Evolutionary conservation across 2,888 invertebrate genomes (phyloP).

Genomic region (Hirtodrosophila trivittata): DNA sequence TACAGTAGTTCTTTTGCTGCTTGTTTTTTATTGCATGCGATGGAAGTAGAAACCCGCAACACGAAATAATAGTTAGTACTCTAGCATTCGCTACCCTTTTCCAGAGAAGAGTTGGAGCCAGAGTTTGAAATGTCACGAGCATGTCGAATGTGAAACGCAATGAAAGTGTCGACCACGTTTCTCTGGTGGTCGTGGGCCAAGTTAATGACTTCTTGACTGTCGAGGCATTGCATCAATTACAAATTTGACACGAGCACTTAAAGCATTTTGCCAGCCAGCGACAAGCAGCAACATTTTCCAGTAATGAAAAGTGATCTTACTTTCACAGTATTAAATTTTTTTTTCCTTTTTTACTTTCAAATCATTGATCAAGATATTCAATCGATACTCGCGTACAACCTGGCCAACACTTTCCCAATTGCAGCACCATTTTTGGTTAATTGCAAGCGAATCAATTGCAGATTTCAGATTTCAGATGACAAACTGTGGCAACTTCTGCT

Average conservation of each 20-base stretch:
- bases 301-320: constrained; percentile 70
- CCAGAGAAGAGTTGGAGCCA: too few species aligned
- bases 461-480: constrained; percentile 24
- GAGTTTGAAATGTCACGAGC: constrained; percentile 58
- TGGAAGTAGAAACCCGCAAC: neutral
- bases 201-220: constrained; percentile 40
- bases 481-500: neutral
- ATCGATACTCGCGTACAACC: constrained; percentile 43
- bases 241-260: constrained; percentile 72
- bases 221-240: constrained; percentile 59
- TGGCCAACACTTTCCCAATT: constrained; percentile 68
- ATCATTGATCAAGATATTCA: constrained; percentile 74
- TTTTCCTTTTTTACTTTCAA: constrained; percentile 64
- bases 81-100: too few species aligned
- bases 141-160: constrained; percentile 58
- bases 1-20: too few species aligned
- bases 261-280: constrained; percentile 23
- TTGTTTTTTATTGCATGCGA: too few species aligned
- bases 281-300: constrained; percentile 22
- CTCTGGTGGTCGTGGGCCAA: constrained; percentile 29
- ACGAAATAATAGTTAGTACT: too few species aligned
- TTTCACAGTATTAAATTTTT: constrained; percentile 51
- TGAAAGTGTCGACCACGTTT: constrained; percentile 64
- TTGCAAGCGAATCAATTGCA: constrained; percentile 29
- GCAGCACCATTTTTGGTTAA: constrained; percentile 65